Conservation (phyloP, 2,797 vertebrate species). For the Capromys pilorides region DNA sequence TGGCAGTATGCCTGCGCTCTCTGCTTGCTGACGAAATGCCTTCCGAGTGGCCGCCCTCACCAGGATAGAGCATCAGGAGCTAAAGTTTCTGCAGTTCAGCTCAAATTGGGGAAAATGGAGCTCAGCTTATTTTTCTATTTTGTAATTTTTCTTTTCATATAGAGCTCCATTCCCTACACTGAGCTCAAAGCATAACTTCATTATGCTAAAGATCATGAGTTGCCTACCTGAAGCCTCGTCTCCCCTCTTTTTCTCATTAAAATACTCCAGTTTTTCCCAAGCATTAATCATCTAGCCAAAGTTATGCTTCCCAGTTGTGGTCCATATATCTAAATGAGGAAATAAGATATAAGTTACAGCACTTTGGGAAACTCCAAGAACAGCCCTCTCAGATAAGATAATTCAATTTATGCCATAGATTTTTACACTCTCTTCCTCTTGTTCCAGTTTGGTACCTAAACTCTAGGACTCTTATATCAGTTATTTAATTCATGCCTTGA, state of each 20-base stretch:
- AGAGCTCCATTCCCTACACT: not conserved
- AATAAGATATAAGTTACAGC: not conserved
- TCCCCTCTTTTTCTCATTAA: not conserved
- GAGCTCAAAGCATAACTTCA: not conserved
- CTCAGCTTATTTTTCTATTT: not conserved
- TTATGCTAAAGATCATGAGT: not conserved
- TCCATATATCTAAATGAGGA: not conserved
- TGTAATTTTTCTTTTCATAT: slow-evolving; percentile 22
- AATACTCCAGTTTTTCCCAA: not conserved
- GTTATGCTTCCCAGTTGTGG: not conserved
- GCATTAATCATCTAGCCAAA: not conserved
- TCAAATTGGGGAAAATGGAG: not conserved
- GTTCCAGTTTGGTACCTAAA: not conserved
- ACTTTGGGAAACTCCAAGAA: not conserved
- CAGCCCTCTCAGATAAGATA: not conserved
- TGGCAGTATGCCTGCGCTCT: not conserved
- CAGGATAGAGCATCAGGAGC: not conserved
- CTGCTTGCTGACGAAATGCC: too few relatives aligned
- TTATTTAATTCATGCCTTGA: not conserved
- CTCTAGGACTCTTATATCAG: not conserved
- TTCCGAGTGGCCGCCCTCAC: not conserved
- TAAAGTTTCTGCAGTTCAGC: not conserved
- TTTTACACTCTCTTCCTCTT: too few relatives aligned
- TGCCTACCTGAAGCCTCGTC: not conserved
- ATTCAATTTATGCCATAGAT: not conserved